phyloP scores from a whole-genome alignment of 2,797 vertebrate species.

The Dicrostonyx torquatus region DNA sequence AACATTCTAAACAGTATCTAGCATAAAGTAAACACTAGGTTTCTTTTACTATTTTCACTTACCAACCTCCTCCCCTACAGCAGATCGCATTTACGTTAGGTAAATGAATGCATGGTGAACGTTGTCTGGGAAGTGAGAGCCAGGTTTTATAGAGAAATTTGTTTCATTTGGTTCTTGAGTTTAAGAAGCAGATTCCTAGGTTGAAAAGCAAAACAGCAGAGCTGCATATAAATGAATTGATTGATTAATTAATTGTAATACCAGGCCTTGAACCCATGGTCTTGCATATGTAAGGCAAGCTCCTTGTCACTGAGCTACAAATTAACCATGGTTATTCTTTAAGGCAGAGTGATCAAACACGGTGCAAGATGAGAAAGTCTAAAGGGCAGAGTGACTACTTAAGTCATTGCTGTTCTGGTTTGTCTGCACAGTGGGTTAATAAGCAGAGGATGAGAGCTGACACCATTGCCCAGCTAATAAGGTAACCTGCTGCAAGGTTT shows the following conservation, averaged over 20 bases:
- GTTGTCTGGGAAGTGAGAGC: not conserved
- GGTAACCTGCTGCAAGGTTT: not conserved
- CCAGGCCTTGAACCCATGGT: not conserved
- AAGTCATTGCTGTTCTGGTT: slow-evolving; percentile 15
- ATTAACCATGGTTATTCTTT: not conserved
- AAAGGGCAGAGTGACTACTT: not conserved
- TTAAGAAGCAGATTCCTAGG: not conserved
- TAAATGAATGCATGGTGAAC: not conserved
- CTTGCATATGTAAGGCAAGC: not conserved
- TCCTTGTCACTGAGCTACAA: not conserved
- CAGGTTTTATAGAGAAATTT: slow-evolving; percentile 21
- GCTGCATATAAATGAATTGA: not conserved
- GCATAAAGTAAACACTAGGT: not conserved
- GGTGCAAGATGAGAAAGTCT: not conserved
- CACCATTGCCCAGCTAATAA: not conserved
- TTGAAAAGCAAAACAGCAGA: not conserved
- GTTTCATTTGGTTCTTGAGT: not conserved
- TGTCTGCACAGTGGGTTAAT: not conserved
- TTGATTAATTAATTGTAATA: not conserved
- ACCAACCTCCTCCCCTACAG: not conserved
- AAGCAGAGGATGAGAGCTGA: not conserved
- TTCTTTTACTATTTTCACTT: slow-evolving; percentile 2
- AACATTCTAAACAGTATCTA: slow-evolving; percentile 3
- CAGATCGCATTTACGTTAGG: not conserved
- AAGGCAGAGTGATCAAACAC: not conserved